These are phyloP conservation scores for Reinhardtius hippoglossoides DNA, from an alignment of 2,113 vertebrate genomes.

Conservation along the genomic window DNA sequence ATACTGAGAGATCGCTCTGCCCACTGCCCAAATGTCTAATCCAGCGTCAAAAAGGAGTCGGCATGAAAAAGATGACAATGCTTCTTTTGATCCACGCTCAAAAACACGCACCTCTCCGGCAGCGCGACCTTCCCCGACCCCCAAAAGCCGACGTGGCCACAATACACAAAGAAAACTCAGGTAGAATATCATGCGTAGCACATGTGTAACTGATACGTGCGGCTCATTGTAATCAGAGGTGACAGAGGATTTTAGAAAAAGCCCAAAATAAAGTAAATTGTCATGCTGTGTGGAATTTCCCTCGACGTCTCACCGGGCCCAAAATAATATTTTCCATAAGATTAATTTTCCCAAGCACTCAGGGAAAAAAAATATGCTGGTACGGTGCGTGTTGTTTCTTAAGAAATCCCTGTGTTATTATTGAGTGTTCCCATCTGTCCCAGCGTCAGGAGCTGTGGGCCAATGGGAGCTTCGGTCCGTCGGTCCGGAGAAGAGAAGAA, in stretches of 20 bases:
- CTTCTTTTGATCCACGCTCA: constrained; percentile 39
- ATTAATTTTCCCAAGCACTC: constrained; percentile 76
- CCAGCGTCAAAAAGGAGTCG: not conserved
- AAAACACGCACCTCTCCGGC: not conserved
- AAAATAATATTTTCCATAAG: constrained; percentile 85
- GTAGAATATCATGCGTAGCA: constrained; percentile 64
- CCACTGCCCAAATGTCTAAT: not conserved
- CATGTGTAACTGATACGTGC: constrained; percentile 78
- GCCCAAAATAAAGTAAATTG: constrained; percentile 80
- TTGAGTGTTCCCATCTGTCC: constrained; percentile 75
- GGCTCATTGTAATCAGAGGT: constrained; percentile 82
- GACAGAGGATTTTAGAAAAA: constrained; percentile 79
- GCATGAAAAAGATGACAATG: constrained; percentile 32
- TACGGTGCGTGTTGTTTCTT: constrained; percentile 71
- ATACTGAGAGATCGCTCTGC: not conserved
- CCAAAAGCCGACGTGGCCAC: constrained; percentile 50
- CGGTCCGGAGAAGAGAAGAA: constrained; percentile 20
- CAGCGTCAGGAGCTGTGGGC: constrained; percentile 18
- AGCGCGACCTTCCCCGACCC: constrained; percentile 6
- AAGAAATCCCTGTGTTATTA: constrained; percentile 66
- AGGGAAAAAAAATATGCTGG: constrained; percentile 75
- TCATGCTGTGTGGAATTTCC: constrained; percentile 84
- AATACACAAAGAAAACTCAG: constrained; percentile 60
- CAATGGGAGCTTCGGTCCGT: constrained; percentile 58
- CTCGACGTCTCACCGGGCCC: constrained; percentile 74